Evolutionary conservation across 2,888 invertebrate species (phyloP), one percentile per base, ranked within the genome.

Genomic region (Pristionchus japonicus): DNA sequence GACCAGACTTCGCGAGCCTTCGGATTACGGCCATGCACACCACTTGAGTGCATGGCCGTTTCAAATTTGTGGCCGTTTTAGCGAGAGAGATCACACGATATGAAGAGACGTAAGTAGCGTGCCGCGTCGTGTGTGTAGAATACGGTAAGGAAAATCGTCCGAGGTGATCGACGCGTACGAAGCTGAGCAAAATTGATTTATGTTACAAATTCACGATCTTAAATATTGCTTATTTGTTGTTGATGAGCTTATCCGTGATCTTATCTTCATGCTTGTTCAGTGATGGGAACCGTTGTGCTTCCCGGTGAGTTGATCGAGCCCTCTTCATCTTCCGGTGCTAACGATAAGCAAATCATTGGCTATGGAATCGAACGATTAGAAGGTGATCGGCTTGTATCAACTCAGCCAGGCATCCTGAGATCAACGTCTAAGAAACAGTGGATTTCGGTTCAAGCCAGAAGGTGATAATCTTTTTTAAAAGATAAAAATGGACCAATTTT

Each of bases 391-490:
- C 88, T 89, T 47, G 52, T 90, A 0, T 89, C 90, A 3, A 61
- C 88, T n/a, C 91, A 91, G 37, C 91, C 92, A 13, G 92, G 92
- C 47, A 88, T 89, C 49, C 86, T 90, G 11, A 67, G 89, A 47
- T 88, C 49, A n/a, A 85, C 80, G 3, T 89, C 90, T 20, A 90
- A 89, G 40, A 92, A 92, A 83, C 83, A 89, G 20, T 92, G 92
- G 92, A 86, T 92, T 37, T 91, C 89, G 49, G 92, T 92, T 11
- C 92, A 92, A 67, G 90, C 90, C 43, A 91, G 87, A 87, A 89
- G 92, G 92, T 91, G 11, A 43, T 6, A 43, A n/a, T n/a, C n/a
- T n/a, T 43, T 43, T 43, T 43, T 9, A 43, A 43, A 43, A 43
- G 11, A 43, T 43, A 9, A 11, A 43, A 43, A 43, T 43, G 11